Evolutionary conservation across 2,113 vertebrate species (phyloP).

Genomic region (Rutilus rutilus): DNA sequence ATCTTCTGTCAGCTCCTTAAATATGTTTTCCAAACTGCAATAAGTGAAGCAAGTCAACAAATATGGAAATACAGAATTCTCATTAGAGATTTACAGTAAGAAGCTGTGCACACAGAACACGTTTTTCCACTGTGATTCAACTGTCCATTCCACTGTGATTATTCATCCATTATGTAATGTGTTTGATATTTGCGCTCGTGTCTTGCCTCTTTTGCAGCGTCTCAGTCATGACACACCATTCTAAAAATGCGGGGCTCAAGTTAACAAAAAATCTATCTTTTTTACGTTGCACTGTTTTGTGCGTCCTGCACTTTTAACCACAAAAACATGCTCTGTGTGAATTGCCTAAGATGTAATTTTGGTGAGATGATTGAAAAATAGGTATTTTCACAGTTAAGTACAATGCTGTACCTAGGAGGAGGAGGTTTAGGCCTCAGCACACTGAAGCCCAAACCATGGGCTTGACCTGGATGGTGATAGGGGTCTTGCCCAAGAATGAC

Average conservation of each 20-base stretch:
- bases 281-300: too few relatives aligned
- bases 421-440: constrained; percentile 82
- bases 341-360: neutral
- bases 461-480: constrained; percentile 83
- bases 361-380: neutral
- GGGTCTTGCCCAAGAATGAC: constrained; percentile 88
- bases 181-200: too few relatives aligned
- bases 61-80: neutral
- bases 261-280: too few relatives aligned
- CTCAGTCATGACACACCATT: too few relatives aligned
- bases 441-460: constrained; percentile 87
- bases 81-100: neutral
- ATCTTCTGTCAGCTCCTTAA: constrained; percentile 79
- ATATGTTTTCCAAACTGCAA: constrained; percentile 85
- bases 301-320: too few relatives aligned
- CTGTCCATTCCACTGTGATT: too few relatives aligned
- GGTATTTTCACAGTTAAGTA: neutral
- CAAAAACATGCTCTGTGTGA: neutral
- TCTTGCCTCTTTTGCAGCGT: too few relatives aligned
- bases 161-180: too few relatives aligned
- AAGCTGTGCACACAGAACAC: too few relatives aligned
- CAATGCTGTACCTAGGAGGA: constrained; percentile 78
- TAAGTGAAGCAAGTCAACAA: neutral
- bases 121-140: too few relatives aligned
- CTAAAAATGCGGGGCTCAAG: too few relatives aligned